These are phyloP conservation scores for Meloidogyne hapla DNA, from an alignment of 1,140 invertebrate genomes.

Conservation along the genomic window DNA sequence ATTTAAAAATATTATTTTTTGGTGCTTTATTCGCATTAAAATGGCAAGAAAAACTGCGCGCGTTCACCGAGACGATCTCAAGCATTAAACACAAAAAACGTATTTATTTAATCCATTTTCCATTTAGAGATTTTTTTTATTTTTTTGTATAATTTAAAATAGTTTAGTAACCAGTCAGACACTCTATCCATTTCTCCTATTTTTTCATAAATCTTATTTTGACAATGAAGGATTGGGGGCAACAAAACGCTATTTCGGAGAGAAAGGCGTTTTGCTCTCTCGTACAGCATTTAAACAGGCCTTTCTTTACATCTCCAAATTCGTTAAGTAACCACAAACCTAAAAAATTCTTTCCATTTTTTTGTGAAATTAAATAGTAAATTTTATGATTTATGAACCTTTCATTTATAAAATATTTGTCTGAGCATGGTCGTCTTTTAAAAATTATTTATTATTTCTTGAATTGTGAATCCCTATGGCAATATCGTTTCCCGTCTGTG, in stretches of 20 bases:
- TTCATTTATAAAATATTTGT: no score
- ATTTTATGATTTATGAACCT: no score
- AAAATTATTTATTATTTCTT: no score
- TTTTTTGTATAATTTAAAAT: neutral
- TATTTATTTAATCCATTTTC: neutral
- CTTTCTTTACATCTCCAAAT: neutral
- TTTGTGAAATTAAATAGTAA: no score
- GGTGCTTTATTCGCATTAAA: neutral
- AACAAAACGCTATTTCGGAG: neutral
- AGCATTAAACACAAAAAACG: neutral
- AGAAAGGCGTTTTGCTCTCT: neutral
- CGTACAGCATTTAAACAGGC: neutral
- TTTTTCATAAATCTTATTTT: neutral
- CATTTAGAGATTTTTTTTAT: neutral
- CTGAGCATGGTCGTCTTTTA: no score
- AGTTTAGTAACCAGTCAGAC: neutral
- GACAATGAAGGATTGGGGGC: conserved; percentile 3
- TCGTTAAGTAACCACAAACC: neutral
- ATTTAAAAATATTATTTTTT: neutral
- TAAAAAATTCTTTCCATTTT: neutral
- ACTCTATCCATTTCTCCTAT: neutral
- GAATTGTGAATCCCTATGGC: no score
- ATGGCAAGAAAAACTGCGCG: neutral
- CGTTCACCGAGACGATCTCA: neutral
- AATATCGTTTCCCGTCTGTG: no score